Base-by-base conservation (phyloP, 2,113 vertebrate genomes). In the Zosterops pallidus region DNA sequence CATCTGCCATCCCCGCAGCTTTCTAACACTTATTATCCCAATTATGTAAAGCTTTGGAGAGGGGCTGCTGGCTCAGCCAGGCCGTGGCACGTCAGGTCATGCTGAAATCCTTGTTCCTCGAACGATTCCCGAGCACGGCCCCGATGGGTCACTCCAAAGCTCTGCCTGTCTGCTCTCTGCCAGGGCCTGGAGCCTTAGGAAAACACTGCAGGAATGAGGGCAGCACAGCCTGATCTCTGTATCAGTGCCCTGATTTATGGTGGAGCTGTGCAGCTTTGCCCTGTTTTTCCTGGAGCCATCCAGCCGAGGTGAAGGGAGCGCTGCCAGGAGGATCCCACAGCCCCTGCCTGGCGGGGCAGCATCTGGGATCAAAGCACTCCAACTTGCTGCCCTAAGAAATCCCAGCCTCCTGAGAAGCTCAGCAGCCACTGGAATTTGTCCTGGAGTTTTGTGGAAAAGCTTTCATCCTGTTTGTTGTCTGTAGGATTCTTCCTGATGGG, bases 1-100 rank as follows among this genome's bases (percentile, higher is more conserved):
- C 23, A 28, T 17, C 71, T 86, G 75, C 76, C 71, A 17, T 72
- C 53, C 4, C 52, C 59, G 29, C 56, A 68, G 86, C 86, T 83
- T 86, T 92, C 72, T 63, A 62, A 59, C 72, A 77, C 64, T 64
- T 52, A 14, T 96, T 95, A 92, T 86, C 88, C 83, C 82, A 68
- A 33, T 90, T 92, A 74, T 26, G 37, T 12, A 12, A 90, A 95
- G 67, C 71, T 84, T 41, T 72, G 67, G 39, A 85, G 81, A 76
- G 83, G 81, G 55, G 42, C 72, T 75, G 82, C 60, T 70, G 84
- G 25, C 23, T 83, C 63, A 15, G 89, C 26, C 69, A 8, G 63
- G 7, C 50, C 0, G 14, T 42, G 78, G 78, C 79, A 6, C 5
- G 1, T 71, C 85, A n/a, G 90, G 63, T 67, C 11, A 1, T 1